Evolutionary conservation across 2,797 vertebrate genomes (phyloP).

Genomic region (Pelodytes ibericus): DNA sequence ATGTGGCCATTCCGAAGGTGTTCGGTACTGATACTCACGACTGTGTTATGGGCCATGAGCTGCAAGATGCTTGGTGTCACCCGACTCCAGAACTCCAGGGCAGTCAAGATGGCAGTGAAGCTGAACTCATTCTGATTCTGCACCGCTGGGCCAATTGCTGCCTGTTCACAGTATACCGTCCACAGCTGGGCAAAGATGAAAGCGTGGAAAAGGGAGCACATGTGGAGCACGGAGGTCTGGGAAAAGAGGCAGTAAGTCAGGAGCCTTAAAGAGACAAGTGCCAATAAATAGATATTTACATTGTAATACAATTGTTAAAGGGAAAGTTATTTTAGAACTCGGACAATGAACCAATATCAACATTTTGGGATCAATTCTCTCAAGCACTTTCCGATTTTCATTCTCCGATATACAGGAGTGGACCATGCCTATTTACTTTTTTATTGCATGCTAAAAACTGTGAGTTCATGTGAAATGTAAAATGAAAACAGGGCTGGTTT

Average conservation of each 20-base stretch:
- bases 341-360: no score
- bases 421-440: no score
- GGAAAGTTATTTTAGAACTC: no score
- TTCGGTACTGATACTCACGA: slow-evolving; percentile 78
- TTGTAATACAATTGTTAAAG: no score
- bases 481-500: no score
- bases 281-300: no score
- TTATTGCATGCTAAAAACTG: no score
- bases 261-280: no score
- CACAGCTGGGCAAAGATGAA: slow-evolving; percentile 99
- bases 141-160: slow-evolving; percentile 85
- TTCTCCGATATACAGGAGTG: no score
- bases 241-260: slow-evolving; percentile 49
- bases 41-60: slow-evolving; percentile 98
- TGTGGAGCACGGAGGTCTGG: slow-evolving; percentile 97
- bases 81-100: slow-evolving; percentile 97
- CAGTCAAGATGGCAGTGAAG: slow-evolving; percentile 92
- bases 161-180: slow-evolving; percentile 98
- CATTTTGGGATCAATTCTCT: no score
- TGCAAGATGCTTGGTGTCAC: slow-evolving; percentile 98
- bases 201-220: slow-evolving; percentile 98
- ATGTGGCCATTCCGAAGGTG: not conserved
- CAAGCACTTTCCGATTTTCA: no score
- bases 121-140: slow-evolving; percentile 97
- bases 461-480: no score